Percentiles rank a stretch among this genome's conserved stretches.
Conservation (phyloP, 2,797 vertebrate species). For the Squalus acanthias region DNA sequence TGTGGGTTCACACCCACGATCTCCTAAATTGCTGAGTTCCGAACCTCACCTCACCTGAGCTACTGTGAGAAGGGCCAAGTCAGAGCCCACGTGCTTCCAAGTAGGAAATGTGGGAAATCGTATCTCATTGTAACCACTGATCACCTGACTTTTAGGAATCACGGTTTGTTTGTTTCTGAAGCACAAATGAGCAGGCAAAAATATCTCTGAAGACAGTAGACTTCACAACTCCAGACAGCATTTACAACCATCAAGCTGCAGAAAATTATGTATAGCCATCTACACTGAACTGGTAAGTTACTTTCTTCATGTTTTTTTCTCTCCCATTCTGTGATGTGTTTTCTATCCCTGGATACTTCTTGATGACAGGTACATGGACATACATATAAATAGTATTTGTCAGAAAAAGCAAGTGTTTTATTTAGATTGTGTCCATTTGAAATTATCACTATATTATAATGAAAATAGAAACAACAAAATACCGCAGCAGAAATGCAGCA, state of each 20-base stretch:
- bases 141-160: not conserved
- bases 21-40: not conserved
- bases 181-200: not conserved
- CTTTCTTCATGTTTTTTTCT: not conserved
- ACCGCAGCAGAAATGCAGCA: not conserved
- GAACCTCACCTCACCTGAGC: not conserved
- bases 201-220: not conserved
- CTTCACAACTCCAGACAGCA: not conserved
- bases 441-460: not conserved
- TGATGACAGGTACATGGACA: not conserved
- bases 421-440: slow-evolving; percentile 24
- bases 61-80: too few species aligned
- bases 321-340: not conserved
- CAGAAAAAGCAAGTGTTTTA: not conserved
- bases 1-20: not conserved
- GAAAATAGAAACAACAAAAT: not conserved
- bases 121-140: not conserved
- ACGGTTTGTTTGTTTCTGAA: not conserved
- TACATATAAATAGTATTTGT: not conserved
- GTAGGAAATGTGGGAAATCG: not conserved
- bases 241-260: not conserved
- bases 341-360: not conserved
- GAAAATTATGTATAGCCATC: not conserved
- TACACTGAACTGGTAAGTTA: not conserved
- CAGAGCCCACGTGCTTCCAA: not conserved